A percentile compares a stretch with the other conserved stretches of the same genome.
Evolutionary conservation across 1,140 invertebrate genomes (phyloP).

Genomic region (Asobara japonica): DNA sequence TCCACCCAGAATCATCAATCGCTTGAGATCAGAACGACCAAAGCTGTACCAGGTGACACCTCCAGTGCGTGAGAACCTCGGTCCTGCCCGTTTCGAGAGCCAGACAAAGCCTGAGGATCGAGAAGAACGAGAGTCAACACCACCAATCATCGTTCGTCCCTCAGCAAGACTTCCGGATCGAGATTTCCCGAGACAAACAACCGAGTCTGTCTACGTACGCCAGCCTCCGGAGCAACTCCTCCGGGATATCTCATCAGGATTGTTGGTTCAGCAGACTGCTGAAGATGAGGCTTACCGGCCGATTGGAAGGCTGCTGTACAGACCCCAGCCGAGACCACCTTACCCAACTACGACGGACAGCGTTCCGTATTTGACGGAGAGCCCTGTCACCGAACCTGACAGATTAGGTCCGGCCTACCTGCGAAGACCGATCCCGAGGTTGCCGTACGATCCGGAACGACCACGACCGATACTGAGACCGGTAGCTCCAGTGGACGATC

Average conservation of each 20-base stretch:
- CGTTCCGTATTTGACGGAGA: slow-evolving; percentile 57
- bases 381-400: slow-evolving; percentile 44
- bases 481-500: slow-evolving; percentile 47
- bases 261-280: slow-evolving; percentile 48
- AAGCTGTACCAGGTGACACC: slow-evolving; percentile 51
- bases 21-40: slow-evolving; percentile 54
- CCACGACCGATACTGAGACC: slow-evolving; percentile 45
- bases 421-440: slow-evolving; percentile 34
- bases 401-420: slow-evolving; percentile 44
- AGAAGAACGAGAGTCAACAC: slow-evolving; percentile 52
- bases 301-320: slow-evolving; percentile 49
- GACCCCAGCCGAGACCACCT: slow-evolving; percentile 47
- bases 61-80: slow-evolving; percentile 59
- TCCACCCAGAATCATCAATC: slow-evolving; percentile 57
- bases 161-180: slow-evolving; percentile 39
- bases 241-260: slow-evolving; percentile 47
- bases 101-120: slow-evolving; percentile 34
- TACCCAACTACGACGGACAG: slow-evolving; percentile 57
- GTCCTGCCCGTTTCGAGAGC: slow-evolving; percentile 60
- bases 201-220: slow-evolving; percentile 55
- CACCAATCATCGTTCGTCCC: slow-evolving; percentile 50
- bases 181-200: slow-evolving; percentile 51
- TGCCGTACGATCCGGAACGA: not conserved
- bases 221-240: slow-evolving; percentile 50
- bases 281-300: slow-evolving; percentile 58